phyloP scores from a whole-genome alignment of 2,888 invertebrate genomes.

The Pseudococcus viburni region DNA sequence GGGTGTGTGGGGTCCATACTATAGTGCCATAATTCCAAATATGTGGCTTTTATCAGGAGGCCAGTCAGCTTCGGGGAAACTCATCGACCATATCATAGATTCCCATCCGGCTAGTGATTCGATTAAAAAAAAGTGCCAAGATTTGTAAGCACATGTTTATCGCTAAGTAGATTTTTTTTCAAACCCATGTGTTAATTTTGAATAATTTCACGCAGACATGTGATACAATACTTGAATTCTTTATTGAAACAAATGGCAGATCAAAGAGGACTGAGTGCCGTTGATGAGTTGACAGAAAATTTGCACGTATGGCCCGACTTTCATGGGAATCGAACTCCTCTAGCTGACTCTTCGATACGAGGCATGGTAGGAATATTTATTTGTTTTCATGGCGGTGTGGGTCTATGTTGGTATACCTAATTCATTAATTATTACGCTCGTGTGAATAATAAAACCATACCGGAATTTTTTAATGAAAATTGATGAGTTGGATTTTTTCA shows the following conservation, averaged over 20 bases:
- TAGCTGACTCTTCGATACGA: constrained; percentile 86
- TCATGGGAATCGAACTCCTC: constrained; percentile 95
- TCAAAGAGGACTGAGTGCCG: constrained; percentile 74
- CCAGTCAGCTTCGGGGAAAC: constrained; percentile 91
- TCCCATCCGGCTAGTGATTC: constrained; percentile 80
- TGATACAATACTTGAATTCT: constrained; percentile 80
- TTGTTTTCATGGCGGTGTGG: neutral
- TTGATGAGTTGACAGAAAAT: constrained; percentile 81
- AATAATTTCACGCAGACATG: constrained; percentile 73
- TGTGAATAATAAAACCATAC: no score
- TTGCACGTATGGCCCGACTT: constrained; percentile 96
- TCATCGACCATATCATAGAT: constrained; percentile 87
- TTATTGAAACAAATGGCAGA: constrained; percentile 76
- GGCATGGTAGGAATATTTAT: constrained; percentile 79
- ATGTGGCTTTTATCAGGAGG: constrained; percentile 94
- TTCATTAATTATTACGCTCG: neutral
- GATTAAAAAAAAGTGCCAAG: neutral
- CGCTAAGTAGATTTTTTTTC: neutral
- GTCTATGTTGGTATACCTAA: neutral
- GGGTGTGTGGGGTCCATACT: constrained; percentile 97
- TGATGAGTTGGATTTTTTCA: no score
- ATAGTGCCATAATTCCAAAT: constrained; percentile 88
- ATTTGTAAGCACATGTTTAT: neutral
- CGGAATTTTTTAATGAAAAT: no score
- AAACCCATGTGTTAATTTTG: neutral